phyloP scores from a whole-genome alignment of 2,113 vertebrate genomes.

The Daboia siamensis region DNA sequence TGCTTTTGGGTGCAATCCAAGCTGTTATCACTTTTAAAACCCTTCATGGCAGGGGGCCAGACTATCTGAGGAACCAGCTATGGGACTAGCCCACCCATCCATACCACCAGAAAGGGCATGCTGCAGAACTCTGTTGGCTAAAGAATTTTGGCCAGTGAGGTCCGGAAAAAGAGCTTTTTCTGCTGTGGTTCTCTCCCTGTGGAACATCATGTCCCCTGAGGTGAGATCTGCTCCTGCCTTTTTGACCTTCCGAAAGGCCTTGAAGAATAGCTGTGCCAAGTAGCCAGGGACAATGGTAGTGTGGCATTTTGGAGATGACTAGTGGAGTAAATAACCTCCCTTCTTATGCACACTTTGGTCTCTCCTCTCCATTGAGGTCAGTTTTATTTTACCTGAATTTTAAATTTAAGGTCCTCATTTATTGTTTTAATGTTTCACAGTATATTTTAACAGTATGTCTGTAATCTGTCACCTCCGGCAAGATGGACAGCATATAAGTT shows the following conservation, averaged over 20 bases:
- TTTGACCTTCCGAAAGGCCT: background rate
- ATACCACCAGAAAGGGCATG: background rate
- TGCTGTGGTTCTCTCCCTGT: background rate
- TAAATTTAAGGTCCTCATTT: background rate
- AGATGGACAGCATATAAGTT: background rate
- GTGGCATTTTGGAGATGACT: background rate
- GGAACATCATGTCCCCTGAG: background rate
- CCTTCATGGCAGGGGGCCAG: background rate
- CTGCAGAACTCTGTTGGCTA: background rate
- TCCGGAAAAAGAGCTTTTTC: background rate
- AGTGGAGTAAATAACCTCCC: background rate
- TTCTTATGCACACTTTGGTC: too few relatives aligned
- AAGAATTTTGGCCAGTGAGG: background rate
- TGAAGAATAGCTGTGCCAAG: too few relatives aligned
- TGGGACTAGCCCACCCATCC: background rate
- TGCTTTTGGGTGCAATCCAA: background rate
- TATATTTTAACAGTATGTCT: background rate
- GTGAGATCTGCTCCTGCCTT: background rate
- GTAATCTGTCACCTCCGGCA: background rate
- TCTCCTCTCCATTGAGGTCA: background rate
- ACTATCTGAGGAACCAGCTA: background rate
- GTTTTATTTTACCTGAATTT: background rate
- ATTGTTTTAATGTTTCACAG: background rate
- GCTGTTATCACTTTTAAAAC: background rate
- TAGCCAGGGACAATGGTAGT: too few relatives aligned